phyloP scores from a whole-genome alignment of 53 echinoderm and acorn worm genomes.

The Echinarachnius parma region DNA sequence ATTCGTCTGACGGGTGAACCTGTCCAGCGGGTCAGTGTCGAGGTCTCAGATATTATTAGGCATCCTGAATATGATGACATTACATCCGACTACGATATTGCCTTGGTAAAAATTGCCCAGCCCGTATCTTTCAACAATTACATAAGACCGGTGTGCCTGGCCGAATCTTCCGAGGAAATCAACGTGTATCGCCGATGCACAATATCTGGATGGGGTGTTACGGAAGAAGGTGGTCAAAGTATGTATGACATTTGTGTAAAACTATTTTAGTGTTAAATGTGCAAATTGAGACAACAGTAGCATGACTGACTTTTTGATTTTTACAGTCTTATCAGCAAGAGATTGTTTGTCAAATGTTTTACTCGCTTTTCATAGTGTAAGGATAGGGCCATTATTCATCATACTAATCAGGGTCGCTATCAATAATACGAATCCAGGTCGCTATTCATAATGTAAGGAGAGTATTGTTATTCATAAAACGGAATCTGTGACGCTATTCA shows the following conservation, averaged over 20 bases:
- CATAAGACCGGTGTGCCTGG: conserved; percentile 19
- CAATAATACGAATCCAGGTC: too few relatives aligned
- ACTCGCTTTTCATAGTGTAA: neutral
- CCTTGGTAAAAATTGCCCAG: conserved; percentile 2
- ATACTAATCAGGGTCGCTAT: too few relatives aligned
- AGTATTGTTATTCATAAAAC: too few relatives aligned
- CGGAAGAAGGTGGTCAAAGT: neutral
- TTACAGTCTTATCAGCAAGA: too few relatives aligned
- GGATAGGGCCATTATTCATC: too few relatives aligned
- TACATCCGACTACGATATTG: neutral
- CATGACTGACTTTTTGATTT: too few relatives aligned
- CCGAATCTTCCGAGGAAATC: conserved; percentile 13
- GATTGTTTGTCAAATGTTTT: neutral
- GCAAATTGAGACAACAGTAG: neutral
- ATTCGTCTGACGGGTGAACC: neutral
- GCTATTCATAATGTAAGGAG: too few relatives aligned
- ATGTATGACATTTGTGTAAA: too few relatives aligned
- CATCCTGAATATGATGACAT: conserved; percentile 12
- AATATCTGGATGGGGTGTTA: conserved; percentile 21
- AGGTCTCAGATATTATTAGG: neutral
- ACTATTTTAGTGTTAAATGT: neutral
- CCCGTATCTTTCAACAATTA: conserved; percentile 8
- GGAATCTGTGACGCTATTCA: too few relatives aligned
- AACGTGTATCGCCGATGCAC: conserved; percentile 6
- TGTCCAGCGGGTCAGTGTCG: neutral